Base-by-base conservation (phyloP, 2,888 invertebrate genomes). In the Heteromurus nitidus region DNA sequence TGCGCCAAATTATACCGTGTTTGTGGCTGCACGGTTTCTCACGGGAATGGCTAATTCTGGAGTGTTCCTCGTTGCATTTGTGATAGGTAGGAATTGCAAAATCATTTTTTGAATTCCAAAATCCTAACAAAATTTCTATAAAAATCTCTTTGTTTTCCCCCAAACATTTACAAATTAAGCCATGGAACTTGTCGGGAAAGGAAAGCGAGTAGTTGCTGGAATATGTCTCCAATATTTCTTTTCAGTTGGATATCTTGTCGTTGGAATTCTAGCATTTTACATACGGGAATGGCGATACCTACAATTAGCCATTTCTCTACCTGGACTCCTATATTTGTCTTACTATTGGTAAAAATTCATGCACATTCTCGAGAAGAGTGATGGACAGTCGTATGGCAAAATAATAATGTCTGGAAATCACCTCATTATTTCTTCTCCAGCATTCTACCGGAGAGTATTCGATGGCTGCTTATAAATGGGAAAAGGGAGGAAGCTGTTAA, bases 141-240 rank as follows among this genome's bases (percentile, higher is more conserved):
- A n/a, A n/a, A n/a, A n/a, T n/a, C n/a, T n/a, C n/a, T n/a, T n/a
- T n/a, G n/a, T n/a, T n/a, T n/a, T n/a, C n/a, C n/a, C n/a, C n/a
- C n/a, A n/a, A n/a, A n/a, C n/a, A n/a, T n/a, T n/a, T n/a, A n/a
- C n/a, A n/a, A n/a, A n/a, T n/a, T n/a, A n/a, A 87, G 87, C 85
- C 18, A 83, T 87, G 83, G 88, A 88, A 83, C 76, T 88, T 93
- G 93, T 94, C 9, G 93, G 94, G 3, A 93, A 93, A 0, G 90
- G 90, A 70, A 92, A 92, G 88, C 91, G 94, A 47, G 90, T 93
- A 75, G 90, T 93, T 73, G 93, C 93, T 1, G 94, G 94, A 9
- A 93, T 93, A 28, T 91, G 93, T n/a, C 92, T 92, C 83, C 94
- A 94, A 90, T 92, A 93, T 90, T 94, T 94, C 89, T 94, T 94